Base-by-base conservation (phyloP, 2,113 vertebrate genomes). In the Gobius niger region DNA sequence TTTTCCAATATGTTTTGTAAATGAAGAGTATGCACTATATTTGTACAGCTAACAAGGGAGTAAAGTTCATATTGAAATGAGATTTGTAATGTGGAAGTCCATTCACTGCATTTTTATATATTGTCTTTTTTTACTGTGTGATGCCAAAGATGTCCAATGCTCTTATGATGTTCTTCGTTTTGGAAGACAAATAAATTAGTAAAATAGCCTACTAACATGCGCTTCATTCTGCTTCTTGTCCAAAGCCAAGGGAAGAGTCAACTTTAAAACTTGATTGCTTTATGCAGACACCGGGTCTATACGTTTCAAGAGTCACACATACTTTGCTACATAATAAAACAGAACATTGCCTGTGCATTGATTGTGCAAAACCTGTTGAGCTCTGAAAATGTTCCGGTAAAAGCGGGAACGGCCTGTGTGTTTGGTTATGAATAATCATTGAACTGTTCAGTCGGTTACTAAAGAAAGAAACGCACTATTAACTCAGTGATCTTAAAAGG, bases 41-140 rank as follows among this genome's bases (percentile, higher is more conserved):
- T 94, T 96, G 95, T 95, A 95, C 92, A 95, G 91, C 86, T 88
- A 81, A 87, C 92, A 91, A 95, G 93, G 85, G 92, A 92, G 87
- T 95, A 93, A 96, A 94, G 94, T 97, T 98, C 96, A 95, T 95
- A 96, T 96, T 96, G 96, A 96, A 97, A 95, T 94, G 92, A 93
- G 91, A 94, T 95, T 95, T 95, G 95, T 96, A 95, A 94, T 89
- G 94, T 95, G 90, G 93, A 94, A 93, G 91, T 91, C 91, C 85
- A 82, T 92, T 92, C 91, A 93, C 93, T 95, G 96, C 94, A 92
- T 96, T 96, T 94, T 95, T 94, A 94, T 88, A 91, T 89, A 90
- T 87, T 88, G 84, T 87, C 83, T 89, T 89, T 86, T 89, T 90
- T 89, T 93, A 93, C 92, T 91, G 91, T 94, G 91, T 93, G 93